Percentiles rank a stretch among this genome's conserved stretches.
phyloP scores from a whole-genome alignment of 2,888 invertebrate genomes.

The Tenthredo livida region DNA sequence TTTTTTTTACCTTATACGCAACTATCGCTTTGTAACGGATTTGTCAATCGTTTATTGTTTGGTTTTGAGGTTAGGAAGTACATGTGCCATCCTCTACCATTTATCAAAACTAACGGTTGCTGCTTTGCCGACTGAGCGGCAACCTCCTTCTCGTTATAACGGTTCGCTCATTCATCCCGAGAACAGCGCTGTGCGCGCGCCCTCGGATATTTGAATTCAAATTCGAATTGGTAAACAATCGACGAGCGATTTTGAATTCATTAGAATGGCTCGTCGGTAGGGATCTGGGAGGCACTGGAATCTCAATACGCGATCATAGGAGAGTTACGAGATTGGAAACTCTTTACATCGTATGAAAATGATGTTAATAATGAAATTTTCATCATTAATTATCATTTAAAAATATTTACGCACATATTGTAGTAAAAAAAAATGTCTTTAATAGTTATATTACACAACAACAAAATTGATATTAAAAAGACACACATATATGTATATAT shows the following conservation, averaged over 20 bases:
- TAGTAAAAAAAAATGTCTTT: slow-evolving; percentile 2
- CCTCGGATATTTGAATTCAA: neutral
- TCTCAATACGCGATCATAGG: neutral
- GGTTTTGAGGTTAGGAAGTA: neutral
- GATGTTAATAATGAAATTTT: neutral
- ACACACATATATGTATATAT: neutral
- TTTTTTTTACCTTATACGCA: neutral
- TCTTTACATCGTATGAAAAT: neutral
- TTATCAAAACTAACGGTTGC: neutral
- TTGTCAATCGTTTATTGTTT: neutral
- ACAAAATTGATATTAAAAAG: neutral
- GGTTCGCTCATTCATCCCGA: neutral
- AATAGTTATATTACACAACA: neutral
- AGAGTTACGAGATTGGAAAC: neutral
- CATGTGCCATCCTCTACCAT: neutral
- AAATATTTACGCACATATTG: neutral
- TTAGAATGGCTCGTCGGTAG: neutral
- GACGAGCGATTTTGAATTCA: neutral
- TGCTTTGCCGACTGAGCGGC: neutral
- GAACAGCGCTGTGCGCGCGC: neutral
- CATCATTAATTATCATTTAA: neutral
- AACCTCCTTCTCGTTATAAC: neutral
- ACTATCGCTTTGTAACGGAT: neutral
- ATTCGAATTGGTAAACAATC: neutral
- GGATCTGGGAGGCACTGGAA: neutral